Conservation (phyloP, 2,888 invertebrate species). For the Pterostichus madidus region DNA sequence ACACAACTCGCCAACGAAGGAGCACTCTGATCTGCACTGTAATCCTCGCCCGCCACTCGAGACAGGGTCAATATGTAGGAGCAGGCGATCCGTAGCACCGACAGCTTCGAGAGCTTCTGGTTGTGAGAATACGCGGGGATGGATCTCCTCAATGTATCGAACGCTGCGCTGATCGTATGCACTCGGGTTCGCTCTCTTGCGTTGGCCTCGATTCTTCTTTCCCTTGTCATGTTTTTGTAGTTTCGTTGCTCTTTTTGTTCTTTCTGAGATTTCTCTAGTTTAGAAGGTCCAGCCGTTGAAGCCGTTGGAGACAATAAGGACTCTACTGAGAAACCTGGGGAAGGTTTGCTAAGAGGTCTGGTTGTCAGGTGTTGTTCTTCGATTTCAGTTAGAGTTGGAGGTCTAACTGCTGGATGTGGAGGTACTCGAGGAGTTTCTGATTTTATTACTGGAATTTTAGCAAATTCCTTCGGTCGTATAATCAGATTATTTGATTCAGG, state of each 20-base stretch:
- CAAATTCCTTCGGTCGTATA: slow-evolving; percentile 65
- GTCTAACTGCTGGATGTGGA: slow-evolving; percentile 78
- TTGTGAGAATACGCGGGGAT: slow-evolving; percentile 96
- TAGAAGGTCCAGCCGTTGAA: slow-evolving; percentile 7
- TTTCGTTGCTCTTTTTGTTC: slow-evolving; percentile 86
- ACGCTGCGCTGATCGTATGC: slow-evolving; percentile 97
- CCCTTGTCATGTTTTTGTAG: slow-evolving; percentile 97
- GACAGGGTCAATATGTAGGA: slow-evolving; percentile 94
- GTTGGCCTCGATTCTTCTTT: slow-evolving; percentile 95
- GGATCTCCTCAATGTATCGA: slow-evolving; percentile 90
- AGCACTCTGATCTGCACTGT: slow-evolving; percentile 80
- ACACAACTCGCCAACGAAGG: slow-evolving; percentile 88
- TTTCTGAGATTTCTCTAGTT: slow-evolving; percentile 13
- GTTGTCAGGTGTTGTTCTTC: slow-evolving; percentile 21
- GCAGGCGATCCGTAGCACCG: slow-evolving; percentile 94
- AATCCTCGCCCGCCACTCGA: slow-evolving; percentile 86
- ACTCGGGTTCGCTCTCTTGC: slow-evolving; percentile 95
- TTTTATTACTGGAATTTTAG: slow-evolving; percentile 71
- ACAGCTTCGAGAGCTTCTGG: slow-evolving; percentile 95
- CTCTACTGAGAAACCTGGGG: slow-evolving; percentile 69
- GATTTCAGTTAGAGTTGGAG: slow-evolving; percentile 62
- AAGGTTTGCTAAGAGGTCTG: not conserved
- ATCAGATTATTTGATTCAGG: slow-evolving; percentile 47
- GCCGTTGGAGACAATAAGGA: slow-evolving; percentile 68
- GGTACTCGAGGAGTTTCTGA: slow-evolving; percentile 79